A percentile compares a stretch with the other conserved stretches of the same genome.
Evolutionary conservation across 2,113 vertebrate species (phyloP).

Genomic region (Agapornis roseicollis): DNA sequence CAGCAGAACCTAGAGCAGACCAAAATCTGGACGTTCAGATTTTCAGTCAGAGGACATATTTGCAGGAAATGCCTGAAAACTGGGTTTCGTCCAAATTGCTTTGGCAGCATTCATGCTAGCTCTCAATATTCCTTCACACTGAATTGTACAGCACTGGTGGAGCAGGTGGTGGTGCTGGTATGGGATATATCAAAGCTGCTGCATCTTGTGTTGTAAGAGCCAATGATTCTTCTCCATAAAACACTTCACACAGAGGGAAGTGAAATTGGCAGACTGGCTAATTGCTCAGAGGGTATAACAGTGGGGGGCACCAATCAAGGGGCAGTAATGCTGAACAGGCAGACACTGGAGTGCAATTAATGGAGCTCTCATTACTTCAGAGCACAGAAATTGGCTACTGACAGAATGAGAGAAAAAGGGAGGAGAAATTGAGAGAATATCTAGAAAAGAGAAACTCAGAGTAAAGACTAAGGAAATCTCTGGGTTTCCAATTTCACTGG

Average conservation of each 20-base stretch:
- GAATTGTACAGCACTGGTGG: neutral
- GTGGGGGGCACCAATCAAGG: neutral
- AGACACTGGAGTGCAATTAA: neutral
- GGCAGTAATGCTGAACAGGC: constrained; percentile 41
- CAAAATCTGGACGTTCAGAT: neutral
- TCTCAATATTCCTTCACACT: neutral
- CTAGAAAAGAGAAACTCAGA: neutral
- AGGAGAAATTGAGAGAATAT: neutral
- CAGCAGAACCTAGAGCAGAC: neutral
- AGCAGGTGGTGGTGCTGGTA: constrained; percentile 57
- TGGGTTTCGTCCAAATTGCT: constrained; percentile 39
- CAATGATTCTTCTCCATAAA: constrained; percentile 7
- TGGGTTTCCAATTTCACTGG: neutral
- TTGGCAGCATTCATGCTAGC: constrained; percentile 12
- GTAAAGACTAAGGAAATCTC: neutral
- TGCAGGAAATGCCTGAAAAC: constrained; percentile 17
- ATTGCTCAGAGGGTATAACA: neutral
- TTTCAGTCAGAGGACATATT: constrained; percentile 7
- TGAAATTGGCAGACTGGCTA: constrained; percentile 32
- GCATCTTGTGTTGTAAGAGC: neutral
- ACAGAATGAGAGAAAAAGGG: neutral
- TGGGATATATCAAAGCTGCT: constrained; percentile 22
- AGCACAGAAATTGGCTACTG: neutral
- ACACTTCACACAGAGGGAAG: neutral
- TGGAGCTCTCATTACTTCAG: neutral